Conservation (phyloP, 2,888 invertebrate genomes). For the Diadromus collaris region DNA sequence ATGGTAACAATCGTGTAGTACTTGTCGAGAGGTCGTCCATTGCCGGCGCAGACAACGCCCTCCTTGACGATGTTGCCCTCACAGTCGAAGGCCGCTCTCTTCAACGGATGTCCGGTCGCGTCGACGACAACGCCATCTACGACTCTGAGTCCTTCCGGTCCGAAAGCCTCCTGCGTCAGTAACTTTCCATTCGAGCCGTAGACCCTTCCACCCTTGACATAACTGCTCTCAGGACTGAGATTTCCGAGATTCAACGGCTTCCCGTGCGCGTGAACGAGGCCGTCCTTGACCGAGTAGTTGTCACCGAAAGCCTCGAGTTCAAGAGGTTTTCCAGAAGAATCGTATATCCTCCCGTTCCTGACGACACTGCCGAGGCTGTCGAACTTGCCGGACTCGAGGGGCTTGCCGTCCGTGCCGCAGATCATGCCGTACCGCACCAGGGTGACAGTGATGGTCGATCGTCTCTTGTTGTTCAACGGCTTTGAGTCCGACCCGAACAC, state of each 20-base stretch:
- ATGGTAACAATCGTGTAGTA: slow-evolving; percentile 73
- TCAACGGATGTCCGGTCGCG: slow-evolving; percentile 73
- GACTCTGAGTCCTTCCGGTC: slow-evolving; percentile 75
- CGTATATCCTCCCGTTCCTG: slow-evolving; percentile 75
- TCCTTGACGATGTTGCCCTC: slow-evolving; percentile 76
- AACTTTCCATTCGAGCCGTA: slow-evolving; percentile 72
- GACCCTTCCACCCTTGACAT: slow-evolving; percentile 73
- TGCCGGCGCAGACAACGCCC: slow-evolving; percentile 70
- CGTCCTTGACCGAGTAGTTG: slow-evolving; percentile 73
- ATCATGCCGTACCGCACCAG: slow-evolving; percentile 75
- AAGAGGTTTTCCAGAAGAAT: slow-evolving; percentile 70
- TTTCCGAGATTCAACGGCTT: slow-evolving; percentile 73
- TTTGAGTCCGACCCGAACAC: slow-evolving; percentile 72
- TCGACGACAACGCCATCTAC: slow-evolving; percentile 74
- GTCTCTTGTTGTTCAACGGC: slow-evolving; percentile 70
- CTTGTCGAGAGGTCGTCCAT: slow-evolving; percentile 76
- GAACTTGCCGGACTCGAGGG: slow-evolving; percentile 72
- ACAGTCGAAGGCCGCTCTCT: slow-evolving; percentile 71
- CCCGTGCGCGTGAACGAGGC: slow-evolving; percentile 71
- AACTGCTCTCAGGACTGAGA: slow-evolving; percentile 71
- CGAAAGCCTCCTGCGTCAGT: slow-evolving; percentile 76
- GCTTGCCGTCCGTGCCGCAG: slow-evolving; percentile 74
- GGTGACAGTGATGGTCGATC: slow-evolving; percentile 69
- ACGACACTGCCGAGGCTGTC: slow-evolving; percentile 73
- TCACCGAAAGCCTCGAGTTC: slow-evolving; percentile 69